These are phyloP conservation scores for Pleuronectes platessa DNA, from an alignment of 2,113 vertebrate species.

Conservation along the genomic window DNA sequence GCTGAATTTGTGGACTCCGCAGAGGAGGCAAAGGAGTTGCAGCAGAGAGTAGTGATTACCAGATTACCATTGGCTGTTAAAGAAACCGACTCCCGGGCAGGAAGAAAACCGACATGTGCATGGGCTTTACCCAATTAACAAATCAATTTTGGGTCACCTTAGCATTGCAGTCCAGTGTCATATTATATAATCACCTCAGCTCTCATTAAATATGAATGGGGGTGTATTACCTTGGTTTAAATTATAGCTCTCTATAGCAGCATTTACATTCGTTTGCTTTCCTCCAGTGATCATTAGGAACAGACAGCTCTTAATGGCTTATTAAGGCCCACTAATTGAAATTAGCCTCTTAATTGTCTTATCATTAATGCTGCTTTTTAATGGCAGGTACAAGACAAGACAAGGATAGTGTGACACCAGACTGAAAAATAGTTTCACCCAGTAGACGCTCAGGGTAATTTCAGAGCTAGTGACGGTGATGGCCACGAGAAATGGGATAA, in stretches of 20 bases:
- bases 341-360: constrained; percentile 54
- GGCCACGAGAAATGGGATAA: background rate
- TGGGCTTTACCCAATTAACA: constrained; percentile 50
- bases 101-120: constrained; percentile 50
- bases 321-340: constrained; percentile 48
- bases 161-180: constrained; percentile 29
- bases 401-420: background rate
- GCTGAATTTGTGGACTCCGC: constrained; percentile 43
- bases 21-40: constrained; percentile 27
- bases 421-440: constrained; percentile 9
- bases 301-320: constrained; percentile 45
- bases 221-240: constrained; percentile 44
- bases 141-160: constrained; percentile 53
- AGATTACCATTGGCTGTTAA: constrained; percentile 54
- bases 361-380: constrained; percentile 52
- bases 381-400: constrained; percentile 38
- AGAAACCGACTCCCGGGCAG: constrained; percentile 33
- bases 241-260: constrained; percentile 30
- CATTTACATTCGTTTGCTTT: constrained; percentile 45
- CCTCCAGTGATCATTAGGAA: constrained; percentile 52
- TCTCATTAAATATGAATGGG: constrained; percentile 54
- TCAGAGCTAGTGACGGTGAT: background rate
- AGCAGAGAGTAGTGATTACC: constrained; percentile 52
- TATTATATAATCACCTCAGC: constrained; percentile 44
- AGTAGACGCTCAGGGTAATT: background rate